A percentile compares a stretch with the other conserved stretches of the same genome.
Evolutionary conservation across 2,888 invertebrate genomes (phyloP).

Genomic region (Drosophila maculinotata): DNA sequence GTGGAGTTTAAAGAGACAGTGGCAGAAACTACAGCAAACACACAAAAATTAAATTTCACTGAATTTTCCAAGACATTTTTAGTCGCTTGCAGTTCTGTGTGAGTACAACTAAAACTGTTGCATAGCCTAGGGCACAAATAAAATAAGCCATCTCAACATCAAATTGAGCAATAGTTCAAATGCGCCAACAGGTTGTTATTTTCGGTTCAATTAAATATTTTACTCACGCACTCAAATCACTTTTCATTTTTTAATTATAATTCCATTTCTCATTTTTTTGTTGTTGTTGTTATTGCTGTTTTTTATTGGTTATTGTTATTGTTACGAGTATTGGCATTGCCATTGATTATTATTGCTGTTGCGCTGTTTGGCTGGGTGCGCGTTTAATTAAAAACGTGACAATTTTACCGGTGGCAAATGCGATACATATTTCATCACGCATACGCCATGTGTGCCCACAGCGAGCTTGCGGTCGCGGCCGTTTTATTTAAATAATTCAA

Average conservation of each 20-base stretch:
- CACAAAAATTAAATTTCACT: background rate
- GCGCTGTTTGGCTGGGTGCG: conserved; percentile 32
- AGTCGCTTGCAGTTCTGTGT: background rate
- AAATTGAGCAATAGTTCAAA: background rate
- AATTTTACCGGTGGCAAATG: conserved; percentile 73
- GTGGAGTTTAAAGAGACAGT: no score
- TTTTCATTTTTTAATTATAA: conserved; percentile 66
- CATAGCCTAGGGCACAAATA: background rate
- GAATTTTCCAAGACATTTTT: background rate
- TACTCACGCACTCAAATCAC: conserved; percentile 62
- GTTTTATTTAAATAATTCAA: conserved; percentile 66
- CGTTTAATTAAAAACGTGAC: conserved; percentile 80
- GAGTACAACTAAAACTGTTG: background rate
- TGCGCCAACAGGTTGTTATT: conserved; percentile 59
- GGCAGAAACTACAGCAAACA: no score
- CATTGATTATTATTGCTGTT: conserved; percentile 64
- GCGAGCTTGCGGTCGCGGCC: conserved; percentile 28
- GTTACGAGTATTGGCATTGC: conserved; percentile 23
- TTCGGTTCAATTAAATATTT: conserved; percentile 50
- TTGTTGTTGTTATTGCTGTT: conserved; percentile 5
- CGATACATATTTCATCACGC: conserved; percentile 63
- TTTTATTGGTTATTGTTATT: conserved; percentile 22
- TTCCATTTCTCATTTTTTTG: conserved; percentile 45
- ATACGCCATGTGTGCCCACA: conserved; percentile 59
- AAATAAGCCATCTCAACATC: conserved; percentile 16